Conservation (phyloP, 2,888 invertebrate species). For the Oxytorus armatus region DNA sequence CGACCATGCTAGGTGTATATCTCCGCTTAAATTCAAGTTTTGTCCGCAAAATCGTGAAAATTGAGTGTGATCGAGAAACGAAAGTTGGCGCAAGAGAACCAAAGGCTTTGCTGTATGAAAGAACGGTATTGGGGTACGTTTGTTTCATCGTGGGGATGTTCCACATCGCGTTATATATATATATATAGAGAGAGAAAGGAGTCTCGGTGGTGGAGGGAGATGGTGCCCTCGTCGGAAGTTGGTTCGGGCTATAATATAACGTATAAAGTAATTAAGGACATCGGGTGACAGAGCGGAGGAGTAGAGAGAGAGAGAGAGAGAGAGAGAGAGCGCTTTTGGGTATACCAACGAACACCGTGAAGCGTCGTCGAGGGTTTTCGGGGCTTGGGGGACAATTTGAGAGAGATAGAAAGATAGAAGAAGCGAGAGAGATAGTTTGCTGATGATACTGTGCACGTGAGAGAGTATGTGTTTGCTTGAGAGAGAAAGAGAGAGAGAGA, state of each 20-base stretch:
- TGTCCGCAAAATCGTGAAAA: constrained; percentile 32
- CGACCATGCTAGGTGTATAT: too few species aligned
- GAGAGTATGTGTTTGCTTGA: constrained; percentile 51
- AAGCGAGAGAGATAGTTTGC: constrained; percentile 51
- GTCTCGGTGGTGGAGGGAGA: constrained; percentile 74
- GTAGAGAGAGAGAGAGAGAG: constrained; percentile 42
- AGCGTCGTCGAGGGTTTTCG: constrained; percentile 63
- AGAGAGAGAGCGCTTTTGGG: constrained; percentile 38
- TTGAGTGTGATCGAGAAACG: constrained; percentile 36
- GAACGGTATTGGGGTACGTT: background rate
- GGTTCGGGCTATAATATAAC: constrained; percentile 82
- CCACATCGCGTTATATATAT: constrained; percentile 6
- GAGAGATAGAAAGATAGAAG: constrained; percentile 40
- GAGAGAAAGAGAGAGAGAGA: constrained; percentile 62
- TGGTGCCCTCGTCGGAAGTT: constrained; percentile 78
- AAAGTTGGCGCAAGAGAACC: background rate
- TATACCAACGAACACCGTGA: constrained; percentile 29
- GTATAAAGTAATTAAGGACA: constrained; percentile 85
- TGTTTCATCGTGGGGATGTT: constrained; percentile 24
- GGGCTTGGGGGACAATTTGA: constrained; percentile 43
- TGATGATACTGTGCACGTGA: constrained; percentile 59
- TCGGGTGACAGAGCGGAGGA: constrained; percentile 81
- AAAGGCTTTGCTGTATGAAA: background rate
- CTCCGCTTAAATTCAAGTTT: constrained; percentile 5
- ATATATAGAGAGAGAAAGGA: constrained; percentile 55